Evolutionary conservation across 2,113 vertebrate species (phyloP), one percentile per base, ranked within the genome.

Genomic region (Chauna torquata): DNA sequence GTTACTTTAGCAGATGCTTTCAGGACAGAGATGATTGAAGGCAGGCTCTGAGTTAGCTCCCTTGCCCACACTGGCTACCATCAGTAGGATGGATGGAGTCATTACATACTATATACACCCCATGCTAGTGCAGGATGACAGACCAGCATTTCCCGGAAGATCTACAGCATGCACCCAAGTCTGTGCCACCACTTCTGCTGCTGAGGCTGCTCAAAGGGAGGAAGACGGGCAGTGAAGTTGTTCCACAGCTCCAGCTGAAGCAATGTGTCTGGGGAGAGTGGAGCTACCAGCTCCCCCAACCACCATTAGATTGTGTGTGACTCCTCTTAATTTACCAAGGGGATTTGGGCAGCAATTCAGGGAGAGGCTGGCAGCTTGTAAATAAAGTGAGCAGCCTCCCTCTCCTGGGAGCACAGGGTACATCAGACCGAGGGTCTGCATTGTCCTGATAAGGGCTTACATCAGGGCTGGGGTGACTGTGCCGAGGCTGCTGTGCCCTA

Each of bases 251-350:
- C 28, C 24, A 12, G 9, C 15, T 1, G 3, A 44, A 23, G 24
- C 45, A 58, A 19, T 0, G 2, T 47, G 18, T 7, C 17, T 22
- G 54, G 32, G 76, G 17, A 8, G 30, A 65, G 82, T 40, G 19
- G 32, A 71, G 45, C 44, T 54, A 12, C 30, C 6, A 2, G 28
- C 45, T 44, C 23, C 57, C 57, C 50, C n/a, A 23, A 22, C 44
- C 50, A 22, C 1, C 1, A 1, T 36, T 3, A 2, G 57, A 34
- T 11, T 4, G 45, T 49, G 45, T 45, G 18, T 8, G 11, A 11
- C 34, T 49, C 47, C n/a, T 27, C 45, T n/a, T 22, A 7, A 12
- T 16, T 47, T 23, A n/a, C 23, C 66, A 47, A 15, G 45, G 3
- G 22, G 44, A 11, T 36, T 23, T 17, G 12, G n/a, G n/a, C 49